Evolutionary conservation across 1,140 invertebrate species (phyloP).

Genomic region (Potamilus streckersoni): DNA sequence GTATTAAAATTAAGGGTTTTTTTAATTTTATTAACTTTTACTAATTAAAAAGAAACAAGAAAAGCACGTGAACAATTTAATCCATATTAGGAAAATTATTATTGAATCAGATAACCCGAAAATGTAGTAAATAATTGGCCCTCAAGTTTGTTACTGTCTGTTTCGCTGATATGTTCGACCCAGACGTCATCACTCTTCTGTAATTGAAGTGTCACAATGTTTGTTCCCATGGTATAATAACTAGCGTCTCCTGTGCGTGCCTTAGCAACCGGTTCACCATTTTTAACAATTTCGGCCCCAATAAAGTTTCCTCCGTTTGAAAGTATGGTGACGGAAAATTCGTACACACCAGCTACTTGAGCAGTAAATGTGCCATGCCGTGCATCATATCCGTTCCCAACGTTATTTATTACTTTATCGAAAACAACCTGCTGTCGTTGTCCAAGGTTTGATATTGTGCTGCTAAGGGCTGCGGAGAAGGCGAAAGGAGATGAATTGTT

Average conservation of each 20-base stretch:
- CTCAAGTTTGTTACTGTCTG: slow-evolving; percentile 19
- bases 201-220: slow-evolving; percentile 15
- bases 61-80: neutral
- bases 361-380: slow-evolving; percentile 24
- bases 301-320: slow-evolving; percentile 1
- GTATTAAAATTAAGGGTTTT: too few species aligned
- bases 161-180: slow-evolving; percentile 13
- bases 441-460: slow-evolving; percentile 17
- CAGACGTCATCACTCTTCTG: slow-evolving; percentile 20
- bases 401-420: slow-evolving; percentile 15
- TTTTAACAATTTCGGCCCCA: slow-evolving; percentile 15
- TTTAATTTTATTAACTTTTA: too few species aligned
- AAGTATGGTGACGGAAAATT: slow-evolving; percentile 13
- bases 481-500: slow-evolving; percentile 3
- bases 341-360: slow-evolving; percentile 14
- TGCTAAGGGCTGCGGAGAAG: slow-evolving; percentile 12
- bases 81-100: neutral
- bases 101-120: slow-evolving; percentile 14
- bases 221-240: slow-evolving; percentile 27
- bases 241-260: slow-evolving; percentile 7
- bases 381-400: slow-evolving; percentile 14
- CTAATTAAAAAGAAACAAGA: too few species aligned
- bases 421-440: slow-evolving; percentile 11
- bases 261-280: slow-evolving; percentile 13
- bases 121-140: slow-evolving; percentile 15